A percentile compares a stretch with the other conserved stretches of the same genome.
These are phyloP conservation scores for Lerema accius DNA, from an alignment of 1,140 invertebrate genomes.

Conservation along the genomic window DNA sequence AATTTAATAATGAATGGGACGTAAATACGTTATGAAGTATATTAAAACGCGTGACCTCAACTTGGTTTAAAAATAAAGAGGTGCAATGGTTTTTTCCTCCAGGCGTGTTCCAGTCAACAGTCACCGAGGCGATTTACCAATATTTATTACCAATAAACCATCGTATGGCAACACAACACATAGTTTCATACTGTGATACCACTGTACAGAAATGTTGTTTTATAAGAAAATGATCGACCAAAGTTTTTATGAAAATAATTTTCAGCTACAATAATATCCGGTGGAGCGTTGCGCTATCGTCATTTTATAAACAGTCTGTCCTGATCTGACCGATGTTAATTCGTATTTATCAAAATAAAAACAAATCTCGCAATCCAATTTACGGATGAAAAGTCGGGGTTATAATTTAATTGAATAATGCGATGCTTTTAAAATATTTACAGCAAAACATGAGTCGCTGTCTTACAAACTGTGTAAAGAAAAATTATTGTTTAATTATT, in stretches of 20 bases:
- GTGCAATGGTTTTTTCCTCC: constrained; percentile 48
- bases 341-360: constrained; percentile 48
- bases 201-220: constrained; percentile 46
- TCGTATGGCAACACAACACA: constrained; percentile 44
- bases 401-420: background rate
- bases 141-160: constrained; percentile 74
- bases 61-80: constrained; percentile 65
- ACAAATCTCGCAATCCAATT: constrained; percentile 28
- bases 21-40: constrained; percentile 22
- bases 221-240: constrained; percentile 48
- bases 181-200: constrained; percentile 43
- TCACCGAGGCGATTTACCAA: constrained; percentile 56
- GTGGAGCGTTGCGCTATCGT: constrained; percentile 55
- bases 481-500: no score
- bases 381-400: constrained; percentile 37
- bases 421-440: no score
- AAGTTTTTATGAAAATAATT: constrained; percentile 55
- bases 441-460: no score
- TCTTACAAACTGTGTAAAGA: no score
- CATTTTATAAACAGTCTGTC: constrained; percentile 65
- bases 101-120: constrained; percentile 49
- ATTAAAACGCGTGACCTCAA: constrained; percentile 50
- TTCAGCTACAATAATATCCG: constrained; percentile 66
- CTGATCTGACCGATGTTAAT: constrained; percentile 64
- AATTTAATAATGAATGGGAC: constrained; percentile 11